phyloP scores from a whole-genome alignment of 1,140 invertebrate genomes.

The Popillia japonica region DNA sequence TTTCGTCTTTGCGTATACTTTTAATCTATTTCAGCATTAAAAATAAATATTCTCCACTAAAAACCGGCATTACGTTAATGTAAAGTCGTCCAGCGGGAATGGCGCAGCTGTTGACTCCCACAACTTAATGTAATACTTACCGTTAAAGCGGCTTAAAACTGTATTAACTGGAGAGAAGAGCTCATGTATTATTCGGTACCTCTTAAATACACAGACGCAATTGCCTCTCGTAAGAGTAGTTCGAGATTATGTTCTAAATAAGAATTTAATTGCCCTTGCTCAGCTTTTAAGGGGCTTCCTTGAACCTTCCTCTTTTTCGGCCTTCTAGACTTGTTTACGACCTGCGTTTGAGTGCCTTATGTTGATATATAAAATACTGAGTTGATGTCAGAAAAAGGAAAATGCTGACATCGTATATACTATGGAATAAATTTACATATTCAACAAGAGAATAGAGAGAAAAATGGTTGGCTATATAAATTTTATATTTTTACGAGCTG shows the following conservation, averaged over 20 bases:
- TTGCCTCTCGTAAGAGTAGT: conserved; percentile 33
- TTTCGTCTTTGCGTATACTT: not conserved
- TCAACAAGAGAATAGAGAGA: not conserved
- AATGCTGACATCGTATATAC: not conserved
- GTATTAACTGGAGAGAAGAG: conserved; percentile 43
- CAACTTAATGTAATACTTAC: conserved; percentile 33
- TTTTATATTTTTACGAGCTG: conserved; percentile 32
- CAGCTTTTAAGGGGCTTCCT: conserved; percentile 23
- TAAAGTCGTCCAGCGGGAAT: conserved; percentile 28
- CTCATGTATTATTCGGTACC: conserved; percentile 46
- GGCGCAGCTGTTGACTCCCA: conserved; percentile 36
- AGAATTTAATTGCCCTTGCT: conserved; percentile 35
- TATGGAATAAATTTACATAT: conserved; percentile 29
- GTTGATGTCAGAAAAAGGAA: conserved; percentile 10
- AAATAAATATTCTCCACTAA: conserved; percentile 31
- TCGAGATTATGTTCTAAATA: conserved; percentile 38
- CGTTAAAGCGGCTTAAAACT: conserved; percentile 44
- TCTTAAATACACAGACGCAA: conserved; percentile 35
- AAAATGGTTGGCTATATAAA: conserved; percentile 13
- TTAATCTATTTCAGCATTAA: not conserved
- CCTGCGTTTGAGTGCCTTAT: not conserved
- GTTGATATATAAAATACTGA: not conserved
- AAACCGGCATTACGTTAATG: conserved; percentile 31
- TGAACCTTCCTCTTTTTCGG: conserved; percentile 20
- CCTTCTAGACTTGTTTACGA: not conserved